A percentile compares a stretch with the other conserved stretches of the same genome.
phyloP scores from a whole-genome alignment of 2,888 invertebrate species.

The Hofmannophila pseudospretella region DNA sequence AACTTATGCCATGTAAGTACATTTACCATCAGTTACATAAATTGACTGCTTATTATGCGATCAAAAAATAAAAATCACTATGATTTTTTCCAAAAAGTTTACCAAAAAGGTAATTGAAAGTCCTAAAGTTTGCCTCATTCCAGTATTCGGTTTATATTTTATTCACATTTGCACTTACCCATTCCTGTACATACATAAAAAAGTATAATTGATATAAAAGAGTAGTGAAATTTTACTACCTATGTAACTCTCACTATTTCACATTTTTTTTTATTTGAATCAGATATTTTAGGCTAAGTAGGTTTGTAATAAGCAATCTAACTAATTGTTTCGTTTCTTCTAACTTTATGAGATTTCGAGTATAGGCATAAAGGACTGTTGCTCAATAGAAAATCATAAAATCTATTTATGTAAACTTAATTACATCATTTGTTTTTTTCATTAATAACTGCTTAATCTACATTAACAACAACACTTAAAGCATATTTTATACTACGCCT shows the following conservation, averaged over 20 bases:
- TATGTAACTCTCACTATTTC: constrained; percentile 60
- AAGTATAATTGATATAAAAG: constrained; percentile 24
- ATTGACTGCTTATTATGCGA: too few species aligned
- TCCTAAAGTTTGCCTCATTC: constrained; percentile 15
- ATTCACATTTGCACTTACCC: constrained; percentile 40
- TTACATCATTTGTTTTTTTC: neutral
- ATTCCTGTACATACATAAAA: constrained; percentile 48
- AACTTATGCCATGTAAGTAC: neutral
- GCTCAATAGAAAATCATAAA: neutral
- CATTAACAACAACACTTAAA: too few species aligned
- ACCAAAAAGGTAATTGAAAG: neutral
- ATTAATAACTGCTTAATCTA: neutral
- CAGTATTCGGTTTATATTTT: constrained; percentile 15
- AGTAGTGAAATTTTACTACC: constrained; percentile 60
- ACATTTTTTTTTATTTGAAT: constrained; percentile 52
- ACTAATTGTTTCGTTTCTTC: neutral
- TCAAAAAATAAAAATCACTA: too few species aligned
- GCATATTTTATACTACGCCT: too few species aligned
- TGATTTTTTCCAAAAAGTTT: neutral
- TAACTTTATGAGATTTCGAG: neutral
- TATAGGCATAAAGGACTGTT: neutral
- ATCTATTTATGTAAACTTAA: neutral
- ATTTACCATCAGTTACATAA: too few species aligned
- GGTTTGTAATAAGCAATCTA: neutral
- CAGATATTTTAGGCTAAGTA: constrained; percentile 32